Evolutionary conservation across 1,140 invertebrate species (phyloP), one percentile per base, ranked within the genome.

Genomic region (Stegodyphus mimosarum): DNA sequence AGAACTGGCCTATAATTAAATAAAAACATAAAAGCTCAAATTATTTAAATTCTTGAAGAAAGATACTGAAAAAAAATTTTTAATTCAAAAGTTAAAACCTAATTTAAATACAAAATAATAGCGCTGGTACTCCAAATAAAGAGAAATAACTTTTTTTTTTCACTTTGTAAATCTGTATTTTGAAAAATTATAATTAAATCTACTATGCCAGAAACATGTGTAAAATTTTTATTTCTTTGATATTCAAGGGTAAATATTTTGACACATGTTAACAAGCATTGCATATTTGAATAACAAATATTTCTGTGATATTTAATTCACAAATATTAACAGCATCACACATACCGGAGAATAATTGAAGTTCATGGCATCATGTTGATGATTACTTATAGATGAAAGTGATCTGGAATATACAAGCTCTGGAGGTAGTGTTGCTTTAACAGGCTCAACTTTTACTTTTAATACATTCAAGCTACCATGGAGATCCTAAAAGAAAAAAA

Each of bases 391-490:
- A 11, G 83, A 78, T 72, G 83, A 86, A n/a, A 86, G 63, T 13
- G 74, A 78, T 86, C 83, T 77, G 49, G 83, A 86, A 73, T 86
- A 86, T 48, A 78, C 83, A 86, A 86, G 83, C 75, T 86, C 83
- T 71, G 74, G 75, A 51, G 83, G 83, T 77, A 86, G 53, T 64
- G 83, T 60, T 18, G 67, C 50, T 7, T 73, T 69, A 5, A 78
- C 75, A 13, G 83, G 49, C 52, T 72, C n/a, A n/a, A 86, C 60
- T n/a, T 15, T 71, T 11, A 86, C 83, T 9, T 77, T 52, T 18
- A 64, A n/a, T 50, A 86, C 75, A 50, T 74, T 64, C 7, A 51
- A 52, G 49, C 48, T 78, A 11, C 83, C 83, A 72, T 86, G 83
- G 48, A 53, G 52, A 72, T 78, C 74, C 83, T 86, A n/a, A 18